Conservation (phyloP, 2,888 invertebrate species). For the Capitulum mitella region DNA sequence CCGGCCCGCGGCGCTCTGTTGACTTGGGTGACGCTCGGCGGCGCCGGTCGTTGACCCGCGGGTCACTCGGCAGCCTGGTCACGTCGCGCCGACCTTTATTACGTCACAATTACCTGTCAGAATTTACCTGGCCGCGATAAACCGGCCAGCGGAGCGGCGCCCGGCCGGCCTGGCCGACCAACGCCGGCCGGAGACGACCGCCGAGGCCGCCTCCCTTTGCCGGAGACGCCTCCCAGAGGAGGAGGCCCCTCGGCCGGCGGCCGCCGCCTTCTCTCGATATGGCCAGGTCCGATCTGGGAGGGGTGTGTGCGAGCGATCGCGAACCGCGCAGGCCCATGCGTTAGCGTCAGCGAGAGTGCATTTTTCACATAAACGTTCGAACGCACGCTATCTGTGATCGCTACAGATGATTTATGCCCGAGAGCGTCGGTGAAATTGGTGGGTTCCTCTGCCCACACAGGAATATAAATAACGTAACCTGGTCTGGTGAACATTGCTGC, state of each 20-base stretch:
- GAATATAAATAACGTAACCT: background rate
- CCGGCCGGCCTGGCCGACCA: background rate
- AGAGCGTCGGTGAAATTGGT: background rate
- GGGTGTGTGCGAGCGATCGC: background rate
- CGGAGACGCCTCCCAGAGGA: too few species aligned
- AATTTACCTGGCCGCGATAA: background rate
- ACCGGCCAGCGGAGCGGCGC: background rate
- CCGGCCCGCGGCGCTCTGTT: background rate
- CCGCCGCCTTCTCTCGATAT: background rate
- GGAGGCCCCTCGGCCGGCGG: background rate
- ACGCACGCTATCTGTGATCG: conserved; percentile 1
- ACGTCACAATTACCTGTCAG: conserved; percentile 10
- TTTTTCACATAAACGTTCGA: conserved; percentile 15
- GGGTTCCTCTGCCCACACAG: background rate
- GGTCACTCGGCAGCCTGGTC: background rate
- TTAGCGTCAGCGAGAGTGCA: background rate
- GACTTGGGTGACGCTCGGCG: background rate
- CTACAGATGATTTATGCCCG: background rate
- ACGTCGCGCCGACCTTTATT: background rate
- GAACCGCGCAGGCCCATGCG: background rate
- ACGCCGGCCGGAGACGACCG: background rate
- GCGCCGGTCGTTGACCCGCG: background rate
- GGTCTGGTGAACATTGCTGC: background rate
- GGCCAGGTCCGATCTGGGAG: background rate
- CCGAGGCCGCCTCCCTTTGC: too few species aligned